Base-by-base conservation (phyloP, 2,797 vertebrate species). In the Brachyrhaphis roseni region DNA sequence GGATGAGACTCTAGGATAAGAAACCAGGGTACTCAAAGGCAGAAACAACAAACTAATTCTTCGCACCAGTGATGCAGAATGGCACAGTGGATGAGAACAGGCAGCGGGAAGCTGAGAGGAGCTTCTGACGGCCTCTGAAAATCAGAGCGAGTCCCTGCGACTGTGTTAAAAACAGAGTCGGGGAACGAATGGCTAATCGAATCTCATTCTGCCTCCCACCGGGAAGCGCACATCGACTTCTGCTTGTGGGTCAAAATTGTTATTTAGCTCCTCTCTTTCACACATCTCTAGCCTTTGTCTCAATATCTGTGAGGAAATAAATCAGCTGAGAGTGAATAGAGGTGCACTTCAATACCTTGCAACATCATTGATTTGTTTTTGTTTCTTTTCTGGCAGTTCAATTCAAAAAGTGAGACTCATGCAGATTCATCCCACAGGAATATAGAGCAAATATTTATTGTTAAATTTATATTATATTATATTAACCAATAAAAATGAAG, bases 61-160 rank as follows among this genome's bases (percentile, higher is more conserved):
- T 64, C 4, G 79, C 88, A 87, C 82, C 89, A 90, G 76, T 90
- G 94, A 90, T 88, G 89, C 87, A 92, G 85, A 86, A 84, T 87
- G 83, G 70, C 75, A 82, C 81, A 51, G 82, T 68, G 74, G 86
- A 80, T 1, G 11, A 72, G 74, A 53, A 62, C 66, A 82, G 75
- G 80, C 77, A 86, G 80, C 74, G 84, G 84, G 80, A 87, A 75
- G 66, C 78, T 20, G 34, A 80, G 39, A 39, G 76, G 74, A 76
- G 84, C 75, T 77, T 82, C 78, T 78, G 62, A 78, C 83, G 83
- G 75, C 72, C 53, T 79, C 71, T 43, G 43, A 79, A 78, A 87
- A 77, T 45, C 72, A 83, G 51, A 66, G 77, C 43, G 79, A 76
- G 74, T 2, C 11, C 78, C 76, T 64, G 78, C 75, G 66, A 73